Evolutionary conservation across 2,888 invertebrate genomes (phyloP).

Genomic region (Papilio elwesi): DNA sequence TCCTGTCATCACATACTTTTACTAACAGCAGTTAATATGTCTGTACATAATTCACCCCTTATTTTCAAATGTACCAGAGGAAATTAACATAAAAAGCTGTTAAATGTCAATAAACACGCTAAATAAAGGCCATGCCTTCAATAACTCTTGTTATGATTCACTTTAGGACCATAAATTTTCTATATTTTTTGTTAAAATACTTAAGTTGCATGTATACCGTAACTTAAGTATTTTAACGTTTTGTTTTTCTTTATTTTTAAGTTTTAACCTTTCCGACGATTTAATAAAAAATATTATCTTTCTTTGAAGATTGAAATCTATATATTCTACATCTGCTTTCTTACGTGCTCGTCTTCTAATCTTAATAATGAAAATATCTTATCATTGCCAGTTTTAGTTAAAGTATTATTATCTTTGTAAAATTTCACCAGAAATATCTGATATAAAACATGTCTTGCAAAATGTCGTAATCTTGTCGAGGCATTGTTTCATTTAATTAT

Average conservation of each 20-base stretch:
- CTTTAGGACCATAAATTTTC: not conserved
- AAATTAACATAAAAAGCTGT: constrained; percentile 50
- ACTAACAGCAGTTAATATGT: constrained; percentile 44
- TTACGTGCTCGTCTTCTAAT: not conserved
- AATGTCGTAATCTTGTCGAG: not conserved
- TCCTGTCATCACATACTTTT: constrained; percentile 65
- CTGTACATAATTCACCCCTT: constrained; percentile 29
- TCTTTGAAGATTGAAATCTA: too few species aligned
- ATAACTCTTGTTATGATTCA: not conserved
- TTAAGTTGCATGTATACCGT: constrained; percentile 4
- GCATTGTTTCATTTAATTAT: not conserved
- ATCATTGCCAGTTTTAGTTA: too few species aligned
- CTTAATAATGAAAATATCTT: too few species aligned
- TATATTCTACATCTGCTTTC: not conserved
- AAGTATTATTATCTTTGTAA: too few species aligned
- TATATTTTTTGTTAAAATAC: not conserved
- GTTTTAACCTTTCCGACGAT: constrained; percentile 12
- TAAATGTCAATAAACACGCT: constrained; percentile 56
- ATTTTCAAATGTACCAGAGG: constrained; percentile 22
- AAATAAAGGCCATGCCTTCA: not conserved
- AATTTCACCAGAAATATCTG: too few species aligned
- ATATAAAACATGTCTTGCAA: not conserved
- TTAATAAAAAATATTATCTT: not conserved
- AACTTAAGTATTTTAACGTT: not conserved
- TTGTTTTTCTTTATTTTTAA: constrained; percentile 18